phyloP scores from a whole-genome alignment of 2,797 vertebrate genomes.

The Pseudochirops cupreus region DNA sequence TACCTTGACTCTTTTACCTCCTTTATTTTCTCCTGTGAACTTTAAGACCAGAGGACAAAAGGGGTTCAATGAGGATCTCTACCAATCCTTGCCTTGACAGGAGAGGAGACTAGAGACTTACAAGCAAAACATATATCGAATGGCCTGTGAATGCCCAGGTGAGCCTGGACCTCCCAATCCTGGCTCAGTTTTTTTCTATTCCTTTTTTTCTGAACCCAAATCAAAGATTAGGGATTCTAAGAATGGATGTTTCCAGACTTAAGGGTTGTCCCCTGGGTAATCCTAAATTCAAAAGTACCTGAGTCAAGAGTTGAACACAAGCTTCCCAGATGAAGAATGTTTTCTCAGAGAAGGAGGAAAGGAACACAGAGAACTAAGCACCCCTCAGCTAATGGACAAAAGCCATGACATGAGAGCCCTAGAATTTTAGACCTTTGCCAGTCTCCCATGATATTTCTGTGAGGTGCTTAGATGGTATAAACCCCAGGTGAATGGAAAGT shows the following conservation, averaged over 20 bases:
- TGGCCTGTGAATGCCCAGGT: background rate
- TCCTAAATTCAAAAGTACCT: too few species aligned
- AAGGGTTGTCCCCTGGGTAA: too few species aligned
- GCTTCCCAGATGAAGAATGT: background rate
- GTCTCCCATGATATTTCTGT: background rate
- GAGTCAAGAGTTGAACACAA: background rate
- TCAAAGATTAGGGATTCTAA: too few species aligned
- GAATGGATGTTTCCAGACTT: too few species aligned
- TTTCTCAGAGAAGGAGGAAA: background rate
- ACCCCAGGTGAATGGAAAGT: background rate
- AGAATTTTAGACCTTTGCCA: background rate
- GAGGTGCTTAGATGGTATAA: background rate
- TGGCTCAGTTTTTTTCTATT: background rate
- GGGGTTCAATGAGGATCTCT: background rate
- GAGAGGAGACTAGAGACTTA: background rate
- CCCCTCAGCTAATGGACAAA: background rate
- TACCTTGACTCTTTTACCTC: background rate
- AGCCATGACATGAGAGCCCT: background rate
- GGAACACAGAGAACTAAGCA: background rate
- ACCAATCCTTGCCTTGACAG: background rate
- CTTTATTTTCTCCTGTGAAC: background rate
- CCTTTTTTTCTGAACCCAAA: background rate
- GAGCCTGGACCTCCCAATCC: background rate
- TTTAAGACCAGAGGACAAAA: background rate
- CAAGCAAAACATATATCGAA: background rate